Base-by-base conservation (phyloP, 2,888 invertebrate species). In the Macrophya annulata region DNA sequence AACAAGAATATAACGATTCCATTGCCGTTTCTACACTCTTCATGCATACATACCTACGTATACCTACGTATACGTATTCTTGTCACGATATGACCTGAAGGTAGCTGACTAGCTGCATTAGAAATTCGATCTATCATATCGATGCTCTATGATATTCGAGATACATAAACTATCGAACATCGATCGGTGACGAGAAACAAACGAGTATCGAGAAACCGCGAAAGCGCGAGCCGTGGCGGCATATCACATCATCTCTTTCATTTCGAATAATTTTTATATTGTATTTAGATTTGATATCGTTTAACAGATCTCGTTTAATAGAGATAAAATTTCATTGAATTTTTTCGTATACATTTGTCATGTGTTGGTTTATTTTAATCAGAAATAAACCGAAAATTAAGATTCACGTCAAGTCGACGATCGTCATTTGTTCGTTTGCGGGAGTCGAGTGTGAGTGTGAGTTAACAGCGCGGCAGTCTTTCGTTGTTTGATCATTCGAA, bases 1-100 rank as follows among this genome's bases (percentile, higher is more conserved):
- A 37, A 25, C 51, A 17, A 15, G n/a, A 15, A 25, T 31, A 31
- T 77, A 77, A 74, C 45, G 72, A 74, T 74, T 45, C 72, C 21
- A 74, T 10, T 40, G 21, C 72, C 45, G 40, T 45, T 45, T 21
- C 40, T 71, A 4, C 10, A 15, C 40, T 12, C 71, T 12, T 8
- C 21, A 45, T 21, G 6, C 15, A 37, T 9, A 12, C 68, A 37
- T 37, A 37, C n/a, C n/a, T n/a, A n/a, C 15, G 51, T 5, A 62
- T 68, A 68, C 37, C 37, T 17, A 37, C 68, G 37, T 37, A 62
- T 62, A 62, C 62, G 62, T 62, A 62, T 21, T 9, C 25, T 62
- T 62, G 62, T 62, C 62, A 62, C 62, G 25, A 62, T 25, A 21
- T 9, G 8, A 59, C 62, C 21, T 62, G 62, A 62, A 62, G 25